Evolutionary conservation across 1,140 invertebrate genomes (phyloP).

Genomic region (Pogonognathellus flavescens): DNA sequence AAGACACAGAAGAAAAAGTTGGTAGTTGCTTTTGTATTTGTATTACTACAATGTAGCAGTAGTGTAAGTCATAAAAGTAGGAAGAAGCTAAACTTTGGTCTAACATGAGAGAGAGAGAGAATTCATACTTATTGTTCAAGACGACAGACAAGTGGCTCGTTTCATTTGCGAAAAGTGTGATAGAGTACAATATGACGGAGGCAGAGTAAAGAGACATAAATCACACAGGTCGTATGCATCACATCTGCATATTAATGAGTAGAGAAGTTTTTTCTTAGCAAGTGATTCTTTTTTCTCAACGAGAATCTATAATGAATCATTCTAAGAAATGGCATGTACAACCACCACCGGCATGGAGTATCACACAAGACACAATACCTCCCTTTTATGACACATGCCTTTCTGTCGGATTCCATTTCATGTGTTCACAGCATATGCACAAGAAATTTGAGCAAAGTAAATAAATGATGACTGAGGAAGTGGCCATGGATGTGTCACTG

Average conservation of each 20-base stretch:
- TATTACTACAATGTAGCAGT: neutral
- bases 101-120: neutral
- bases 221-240: slow-evolving; percentile 58
- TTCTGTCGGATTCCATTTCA: slow-evolving; percentile 51
- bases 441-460: slow-evolving; percentile 41
- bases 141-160: slow-evolving; percentile 33
- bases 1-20: neutral
- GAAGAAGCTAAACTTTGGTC: neutral
- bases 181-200: slow-evolving; percentile 62
- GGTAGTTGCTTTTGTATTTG: neutral
- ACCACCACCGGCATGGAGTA: slow-evolving; percentile 31
- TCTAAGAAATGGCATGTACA: slow-evolving; percentile 53
- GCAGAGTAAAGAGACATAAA: slow-evolving; percentile 62
- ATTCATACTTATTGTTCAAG: neutral
- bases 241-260: slow-evolving; percentile 64
- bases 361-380: slow-evolving; percentile 53
- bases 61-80: neutral
- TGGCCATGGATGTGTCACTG: slow-evolving; percentile 1
- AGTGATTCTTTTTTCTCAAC: slow-evolving; percentile 42
- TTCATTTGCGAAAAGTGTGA: slow-evolving; percentile 62
- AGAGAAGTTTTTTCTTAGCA: slow-evolving; percentile 56
- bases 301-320: slow-evolving; percentile 61
- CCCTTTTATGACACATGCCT: slow-evolving; percentile 49
- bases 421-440: neutral
- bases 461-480: slow-evolving; percentile 44